phyloP scores from a whole-genome alignment of 2,888 invertebrate species.

The Apamea monoglypha region DNA sequence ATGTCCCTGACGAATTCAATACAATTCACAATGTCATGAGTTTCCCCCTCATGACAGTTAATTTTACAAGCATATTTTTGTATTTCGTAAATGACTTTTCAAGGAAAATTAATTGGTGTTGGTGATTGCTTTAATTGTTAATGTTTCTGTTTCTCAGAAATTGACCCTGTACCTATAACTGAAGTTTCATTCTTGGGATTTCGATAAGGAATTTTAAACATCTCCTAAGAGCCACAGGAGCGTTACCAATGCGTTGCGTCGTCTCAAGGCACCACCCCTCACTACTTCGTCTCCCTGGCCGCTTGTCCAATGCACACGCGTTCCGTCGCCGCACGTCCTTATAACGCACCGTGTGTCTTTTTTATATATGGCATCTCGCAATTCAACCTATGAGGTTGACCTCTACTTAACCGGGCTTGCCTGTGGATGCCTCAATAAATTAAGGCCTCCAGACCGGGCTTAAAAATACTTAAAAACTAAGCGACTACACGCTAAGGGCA shows the following conservation, averaged over 20 bases:
- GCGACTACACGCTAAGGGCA: too few species aligned
- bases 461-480: too few species aligned
- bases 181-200: not conserved
- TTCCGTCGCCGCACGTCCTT: not conserved
- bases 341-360: not conserved
- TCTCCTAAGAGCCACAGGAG: not conserved
- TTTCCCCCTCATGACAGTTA: not conserved
- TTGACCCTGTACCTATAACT: not conserved
- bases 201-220: constrained; percentile 2
- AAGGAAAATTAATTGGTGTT: not conserved
- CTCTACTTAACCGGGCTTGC: too few species aligned
- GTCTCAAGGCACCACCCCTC: not conserved
- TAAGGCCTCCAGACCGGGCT: too few species aligned
- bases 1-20: constrained; percentile 22
- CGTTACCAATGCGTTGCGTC: not conserved
- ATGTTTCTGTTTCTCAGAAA: not conserved
- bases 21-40: constrained; percentile 8
- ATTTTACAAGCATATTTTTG: not conserved
- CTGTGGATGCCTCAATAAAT: too few species aligned
- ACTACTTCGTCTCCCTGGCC: not conserved
- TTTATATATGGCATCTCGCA: too few species aligned
- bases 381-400: too few species aligned
- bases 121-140: not conserved
- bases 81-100: not conserved
- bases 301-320: not conserved